A percentile compares a stretch with the other conserved stretches of the same genome.
Evolutionary conservation across 2,797 vertebrate genomes (phyloP).

Genomic region (Phrynocephalus vlangalii): DNA sequence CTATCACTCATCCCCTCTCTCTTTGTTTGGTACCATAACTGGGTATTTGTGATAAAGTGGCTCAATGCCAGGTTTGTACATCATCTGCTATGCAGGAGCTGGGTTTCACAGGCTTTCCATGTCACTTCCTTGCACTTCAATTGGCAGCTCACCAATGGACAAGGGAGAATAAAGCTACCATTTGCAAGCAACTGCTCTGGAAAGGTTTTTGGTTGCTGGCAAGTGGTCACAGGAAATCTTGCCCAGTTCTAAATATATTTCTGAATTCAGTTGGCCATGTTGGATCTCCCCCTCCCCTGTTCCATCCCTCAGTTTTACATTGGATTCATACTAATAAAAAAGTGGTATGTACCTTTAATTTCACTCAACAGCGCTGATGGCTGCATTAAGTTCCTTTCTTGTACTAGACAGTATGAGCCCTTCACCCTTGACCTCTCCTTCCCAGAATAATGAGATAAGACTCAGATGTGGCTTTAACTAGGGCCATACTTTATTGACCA

Average conservation of each 20-base stretch:
- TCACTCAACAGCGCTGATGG: background rate
- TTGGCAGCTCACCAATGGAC: background rate
- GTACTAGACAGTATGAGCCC: background rate
- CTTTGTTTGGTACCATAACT: background rate
- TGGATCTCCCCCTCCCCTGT: background rate
- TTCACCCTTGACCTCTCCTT: background rate
- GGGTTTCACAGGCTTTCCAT: background rate
- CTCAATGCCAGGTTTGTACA: background rate
- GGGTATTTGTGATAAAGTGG: background rate
- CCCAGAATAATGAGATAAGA: too few relatives aligned
- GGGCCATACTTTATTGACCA: too few relatives aligned
- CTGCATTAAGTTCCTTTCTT: background rate
- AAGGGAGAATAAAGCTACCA: background rate
- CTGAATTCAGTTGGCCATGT: background rate
- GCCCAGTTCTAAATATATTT: background rate
- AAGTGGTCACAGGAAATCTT: background rate
- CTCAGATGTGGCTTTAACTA: too few relatives aligned
- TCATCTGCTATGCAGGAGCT: background rate
- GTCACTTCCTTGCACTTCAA: slow-evolving; percentile 6
- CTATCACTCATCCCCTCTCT: background rate
- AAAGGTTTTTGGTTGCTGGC: background rate
- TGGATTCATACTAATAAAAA: background rate
- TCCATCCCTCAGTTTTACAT: background rate
- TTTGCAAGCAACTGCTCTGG: background rate
- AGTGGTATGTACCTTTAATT: background rate